A percentile compares a stretch with the other conserved stretches of the same genome.
phyloP scores from a whole-genome alignment of 2,888 invertebrate species.

The Eupithecia pulchellata region DNA sequence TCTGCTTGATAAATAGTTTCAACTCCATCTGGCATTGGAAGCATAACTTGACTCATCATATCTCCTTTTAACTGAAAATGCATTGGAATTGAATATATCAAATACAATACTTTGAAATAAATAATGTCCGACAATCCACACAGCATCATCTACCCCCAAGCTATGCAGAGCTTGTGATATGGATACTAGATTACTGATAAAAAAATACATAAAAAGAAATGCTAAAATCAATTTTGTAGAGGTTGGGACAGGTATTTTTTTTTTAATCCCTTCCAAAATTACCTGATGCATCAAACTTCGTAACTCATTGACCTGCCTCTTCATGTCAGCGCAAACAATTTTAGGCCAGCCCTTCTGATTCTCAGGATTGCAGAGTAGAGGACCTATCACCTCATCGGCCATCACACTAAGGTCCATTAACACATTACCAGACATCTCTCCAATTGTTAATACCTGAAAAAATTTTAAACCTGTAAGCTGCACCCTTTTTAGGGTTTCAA shows the following conservation, averaged over 20 bases:
- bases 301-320: conserved; percentile 88
- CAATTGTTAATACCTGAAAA: conserved; percentile 85
- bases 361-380: conserved; percentile 88
- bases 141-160: too few relatives aligned
- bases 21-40: conserved; percentile 93
- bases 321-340: conserved; percentile 89
- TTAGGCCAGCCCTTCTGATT: conserved; percentile 91
- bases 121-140: too few relatives aligned
- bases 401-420: conserved; percentile 89
- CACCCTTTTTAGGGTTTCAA: too few relatives aligned
- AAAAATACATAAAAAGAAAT: too few relatives aligned
- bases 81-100: neutral
- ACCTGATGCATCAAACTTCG: conserved; percentile 90
- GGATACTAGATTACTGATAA: too few relatives aligned
- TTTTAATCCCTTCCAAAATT: conserved; percentile 26
- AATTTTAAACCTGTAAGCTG: neutral
- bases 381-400: conserved; percentile 90
- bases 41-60: conserved; percentile 92
- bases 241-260: neutral
- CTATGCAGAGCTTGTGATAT: too few relatives aligned
- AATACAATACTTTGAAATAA: too few relatives aligned
- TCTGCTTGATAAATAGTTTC: conserved; percentile 88
- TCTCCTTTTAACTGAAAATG: conserved; percentile 88
- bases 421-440: conserved; percentile 90
- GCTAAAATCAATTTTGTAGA: neutral